phyloP scores from a whole-genome alignment of 2,113 vertebrate species.

The Corvus moneduloides region DNA sequence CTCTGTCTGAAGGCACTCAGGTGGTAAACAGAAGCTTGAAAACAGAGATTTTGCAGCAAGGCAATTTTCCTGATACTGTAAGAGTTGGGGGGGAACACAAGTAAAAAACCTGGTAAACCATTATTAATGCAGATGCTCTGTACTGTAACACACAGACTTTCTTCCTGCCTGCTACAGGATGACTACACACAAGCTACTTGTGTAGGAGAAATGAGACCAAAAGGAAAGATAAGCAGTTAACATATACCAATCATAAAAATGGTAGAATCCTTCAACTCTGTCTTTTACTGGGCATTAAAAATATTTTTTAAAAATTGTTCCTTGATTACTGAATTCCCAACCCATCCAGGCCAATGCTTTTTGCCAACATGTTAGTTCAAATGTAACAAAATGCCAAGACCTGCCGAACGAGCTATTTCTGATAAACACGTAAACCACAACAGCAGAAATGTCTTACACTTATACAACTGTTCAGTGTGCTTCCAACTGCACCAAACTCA shows the following conservation, averaged over 20 bases:
- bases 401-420: background rate
- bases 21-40: conserved; percentile 86
- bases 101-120: background rate
- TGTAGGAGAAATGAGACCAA: background rate
- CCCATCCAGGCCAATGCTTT: background rate
- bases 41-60: conserved; percentile 86
- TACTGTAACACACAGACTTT: background rate
- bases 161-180: background rate
- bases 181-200: background rate
- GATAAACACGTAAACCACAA: background rate
- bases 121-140: background rate
- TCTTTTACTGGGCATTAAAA: background rate
- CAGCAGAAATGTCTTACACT: background rate
- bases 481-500: background rate
- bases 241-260: background rate
- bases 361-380: background rate
- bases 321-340: background rate
- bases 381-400: background rate
- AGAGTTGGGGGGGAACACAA: background rate
- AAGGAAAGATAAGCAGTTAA: background rate
- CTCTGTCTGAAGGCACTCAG: conserved; percentile 86
- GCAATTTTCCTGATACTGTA: conserved; percentile 89
- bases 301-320: too few relatives aligned
- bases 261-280: background rate
- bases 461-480: background rate